A percentile compares a stretch with the other conserved stretches of the same genome.
Evolutionary conservation across 23 tunicate genomes (phyloP).

Genomic region (Trididemnum clinides): DNA sequence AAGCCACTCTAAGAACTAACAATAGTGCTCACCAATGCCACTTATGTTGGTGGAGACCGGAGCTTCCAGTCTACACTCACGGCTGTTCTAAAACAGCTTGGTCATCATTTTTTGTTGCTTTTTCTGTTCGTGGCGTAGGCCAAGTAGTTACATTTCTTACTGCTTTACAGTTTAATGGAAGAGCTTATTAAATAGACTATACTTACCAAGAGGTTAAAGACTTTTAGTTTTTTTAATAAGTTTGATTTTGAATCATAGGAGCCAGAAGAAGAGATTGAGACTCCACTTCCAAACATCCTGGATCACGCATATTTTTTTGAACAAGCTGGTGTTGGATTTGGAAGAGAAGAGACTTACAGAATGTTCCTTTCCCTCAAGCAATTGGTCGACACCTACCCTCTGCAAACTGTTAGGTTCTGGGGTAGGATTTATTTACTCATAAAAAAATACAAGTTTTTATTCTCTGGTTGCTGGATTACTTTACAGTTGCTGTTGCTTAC

Average conservation of each 20-base stretch:
- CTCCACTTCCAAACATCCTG: constrained; percentile 93
- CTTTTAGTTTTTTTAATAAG: no score
- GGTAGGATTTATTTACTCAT: constrained; percentile 33
- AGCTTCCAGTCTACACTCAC: no score
- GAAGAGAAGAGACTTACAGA: constrained; percentile 88
- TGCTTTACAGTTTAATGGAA: no score
- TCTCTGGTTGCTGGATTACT: not conserved
- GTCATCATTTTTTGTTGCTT: no score
- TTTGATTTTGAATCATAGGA: constrained; percentile 66
- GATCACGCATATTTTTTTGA: constrained; percentile 85
- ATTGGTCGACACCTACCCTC: constrained; percentile 93
- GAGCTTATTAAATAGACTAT: no score
- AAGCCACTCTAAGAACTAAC: no score
- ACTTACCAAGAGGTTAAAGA: no score
- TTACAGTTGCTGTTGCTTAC: not conserved
- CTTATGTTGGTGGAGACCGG: no score
- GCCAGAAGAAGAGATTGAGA: constrained; percentile 95
- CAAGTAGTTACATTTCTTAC: no score
- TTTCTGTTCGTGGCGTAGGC: no score
- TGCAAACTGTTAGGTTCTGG: constrained; percentile 96
- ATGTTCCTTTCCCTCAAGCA: constrained; percentile 88
- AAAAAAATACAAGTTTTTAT: not conserved
- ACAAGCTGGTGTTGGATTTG: constrained; percentile 94
- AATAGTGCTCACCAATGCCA: no score
- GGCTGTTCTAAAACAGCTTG: no score